A percentile compares a stretch with the other conserved stretches of the same genome.
These are phyloP conservation scores for Merodon equestris DNA, from an alignment of 2,888 invertebrate genomes.

Conservation along the genomic window DNA sequence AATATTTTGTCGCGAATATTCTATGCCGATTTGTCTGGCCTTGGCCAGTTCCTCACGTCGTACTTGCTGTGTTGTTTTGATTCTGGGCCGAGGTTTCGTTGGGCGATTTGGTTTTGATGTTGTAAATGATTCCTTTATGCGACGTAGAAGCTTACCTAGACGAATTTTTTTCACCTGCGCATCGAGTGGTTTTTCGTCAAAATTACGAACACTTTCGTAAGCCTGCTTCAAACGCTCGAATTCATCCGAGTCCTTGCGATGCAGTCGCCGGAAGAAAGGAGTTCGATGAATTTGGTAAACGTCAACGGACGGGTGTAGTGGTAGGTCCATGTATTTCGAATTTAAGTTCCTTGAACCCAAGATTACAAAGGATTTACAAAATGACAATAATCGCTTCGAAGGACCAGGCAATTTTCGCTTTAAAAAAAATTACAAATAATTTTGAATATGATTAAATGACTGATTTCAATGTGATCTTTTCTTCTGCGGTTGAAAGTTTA, in stretches of 20 bases:
- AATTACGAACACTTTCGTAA: slow-evolving; percentile 38
- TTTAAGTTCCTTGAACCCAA: slow-evolving; percentile 12
- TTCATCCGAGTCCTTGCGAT: slow-evolving; percentile 43
- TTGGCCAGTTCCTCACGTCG: slow-evolving; percentile 33
- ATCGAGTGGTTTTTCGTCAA: slow-evolving; percentile 41
- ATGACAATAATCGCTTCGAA: slow-evolving; percentile 21
- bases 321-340: slow-evolving; percentile 34
- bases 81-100: not conserved
- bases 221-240: slow-evolving; percentile 41
- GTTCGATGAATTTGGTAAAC: slow-evolving; percentile 52
- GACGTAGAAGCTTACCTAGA: slow-evolving; percentile 28
- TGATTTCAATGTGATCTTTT: slow-evolving; percentile 15
- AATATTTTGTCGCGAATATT: slow-evolving; percentile 42
- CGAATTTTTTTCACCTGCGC: slow-evolving; percentile 43
- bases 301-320: not conserved
- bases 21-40: slow-evolving; percentile 36
- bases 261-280: slow-evolving; percentile 37
- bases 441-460: not conserved
- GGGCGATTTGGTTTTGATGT: not conserved
- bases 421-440: slow-evolving; percentile 11
- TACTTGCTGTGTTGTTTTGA: slow-evolving; percentile 17
- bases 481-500: not conserved
- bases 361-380: slow-evolving; percentile 22
- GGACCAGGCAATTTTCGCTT: slow-evolving; percentile 16
- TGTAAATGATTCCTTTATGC: slow-evolving; percentile 31